Conservation (phyloP, 92 coral and sea anemone species). For the Isaurus tuberculatus region DNA sequence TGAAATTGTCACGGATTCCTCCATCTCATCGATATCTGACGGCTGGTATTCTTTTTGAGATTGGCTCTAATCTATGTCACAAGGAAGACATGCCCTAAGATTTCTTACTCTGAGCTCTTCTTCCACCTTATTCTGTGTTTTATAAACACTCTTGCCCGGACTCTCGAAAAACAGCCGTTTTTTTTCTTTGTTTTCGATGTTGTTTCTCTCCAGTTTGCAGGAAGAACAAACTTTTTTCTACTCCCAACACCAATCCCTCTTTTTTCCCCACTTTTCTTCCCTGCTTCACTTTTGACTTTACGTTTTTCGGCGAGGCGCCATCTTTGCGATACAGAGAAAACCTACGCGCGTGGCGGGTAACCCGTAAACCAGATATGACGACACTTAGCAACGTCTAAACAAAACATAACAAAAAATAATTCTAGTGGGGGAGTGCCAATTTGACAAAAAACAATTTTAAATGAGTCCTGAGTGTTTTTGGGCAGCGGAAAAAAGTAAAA, state of each 20-base stretch:
- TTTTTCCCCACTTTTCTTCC: constrained; percentile 44
- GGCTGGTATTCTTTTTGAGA: not conserved
- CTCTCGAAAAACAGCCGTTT: constrained; percentile 17
- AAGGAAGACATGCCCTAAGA: not conserved
- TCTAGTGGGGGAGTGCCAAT: constrained; percentile 8
- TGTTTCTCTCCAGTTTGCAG: constrained; percentile 58
- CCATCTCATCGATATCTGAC: not conserved
- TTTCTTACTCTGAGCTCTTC: constrained; percentile 36
- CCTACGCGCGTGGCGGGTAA: not conserved
- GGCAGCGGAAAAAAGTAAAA: constrained; percentile 17
- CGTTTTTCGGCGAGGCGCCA: constrained; percentile 51
- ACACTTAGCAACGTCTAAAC: constrained; percentile 23
- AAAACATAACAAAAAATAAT: constrained; percentile 19
- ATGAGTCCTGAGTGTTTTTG: not conserved
- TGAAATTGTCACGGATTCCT: constrained; percentile 1
- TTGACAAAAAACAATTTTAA: not conserved
- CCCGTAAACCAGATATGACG: constrained; percentile 22
- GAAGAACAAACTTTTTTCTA: constrained; percentile 48
- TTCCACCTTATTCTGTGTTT: constrained; percentile 38
- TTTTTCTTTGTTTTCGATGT: constrained; percentile 8
- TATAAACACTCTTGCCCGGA: constrained; percentile 53
- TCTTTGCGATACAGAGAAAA: constrained; percentile 13
- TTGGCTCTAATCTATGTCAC: constrained; percentile 10
- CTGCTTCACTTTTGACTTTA: too few relatives aligned
- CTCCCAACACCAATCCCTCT: constrained; percentile 47